phyloP scores from a whole-genome alignment of 2,113 vertebrate species.

The Oxyruncus cristatus region DNA sequence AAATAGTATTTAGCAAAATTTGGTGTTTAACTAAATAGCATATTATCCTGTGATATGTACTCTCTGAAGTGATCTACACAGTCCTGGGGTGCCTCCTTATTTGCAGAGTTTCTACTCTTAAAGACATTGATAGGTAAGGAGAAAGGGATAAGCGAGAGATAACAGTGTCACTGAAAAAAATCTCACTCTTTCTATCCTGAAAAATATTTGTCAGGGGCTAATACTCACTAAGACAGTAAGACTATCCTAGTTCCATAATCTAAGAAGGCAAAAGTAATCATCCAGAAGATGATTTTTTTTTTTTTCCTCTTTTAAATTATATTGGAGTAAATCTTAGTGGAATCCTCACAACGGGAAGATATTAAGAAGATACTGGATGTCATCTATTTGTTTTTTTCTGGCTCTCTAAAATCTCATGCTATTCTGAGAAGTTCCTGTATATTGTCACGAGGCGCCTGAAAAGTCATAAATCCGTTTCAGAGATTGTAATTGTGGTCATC shows the following conservation, averaged over 20 bases:
- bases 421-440: not conserved
- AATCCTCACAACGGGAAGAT: not conserved
- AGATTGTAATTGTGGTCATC: not conserved
- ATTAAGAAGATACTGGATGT: not conserved
- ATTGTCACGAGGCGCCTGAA: not conserved
- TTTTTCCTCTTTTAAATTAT: not conserved
- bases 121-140: not conserved
- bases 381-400: not conserved
- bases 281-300: not conserved
- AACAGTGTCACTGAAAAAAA: not conserved
- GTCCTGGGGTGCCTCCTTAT: not conserved
- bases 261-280: slow-evolving; percentile 7
- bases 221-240: not conserved
- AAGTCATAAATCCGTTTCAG: not conserved
- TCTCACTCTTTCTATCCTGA: not conserved
- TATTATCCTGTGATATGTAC: not conserved
- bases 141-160: not conserved
- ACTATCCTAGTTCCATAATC: not conserved
- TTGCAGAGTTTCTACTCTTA: not conserved
- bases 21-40: not conserved
- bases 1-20: not conserved
- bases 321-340: not conserved
- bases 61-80: not conserved
- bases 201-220: not conserved
- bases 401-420: not conserved